These are phyloP conservation scores for Mus musculus DNA, from an alignment of 2,113 vertebrate genomes.

Conservation along the genomic window DNA sequence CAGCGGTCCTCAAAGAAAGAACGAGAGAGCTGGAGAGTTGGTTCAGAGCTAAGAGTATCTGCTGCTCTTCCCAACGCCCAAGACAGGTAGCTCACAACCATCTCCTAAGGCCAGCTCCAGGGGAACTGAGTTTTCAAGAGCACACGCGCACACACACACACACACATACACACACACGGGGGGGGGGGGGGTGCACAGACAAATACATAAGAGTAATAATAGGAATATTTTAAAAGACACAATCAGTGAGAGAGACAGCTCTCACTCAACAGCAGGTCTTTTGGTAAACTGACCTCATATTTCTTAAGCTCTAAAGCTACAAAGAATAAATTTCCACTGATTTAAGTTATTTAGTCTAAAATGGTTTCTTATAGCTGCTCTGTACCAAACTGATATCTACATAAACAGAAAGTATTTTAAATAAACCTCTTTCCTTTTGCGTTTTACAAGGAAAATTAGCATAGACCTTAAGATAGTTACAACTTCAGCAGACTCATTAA, in stretches of 20 bases:
- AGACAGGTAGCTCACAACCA: background rate
- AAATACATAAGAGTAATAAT: background rate
- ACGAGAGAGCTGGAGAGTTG: background rate
- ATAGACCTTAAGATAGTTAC: background rate
- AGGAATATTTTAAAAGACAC: background rate
- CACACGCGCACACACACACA: background rate
- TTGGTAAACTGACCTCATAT: background rate
- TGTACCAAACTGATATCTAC: background rate
- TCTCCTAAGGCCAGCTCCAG: background rate
- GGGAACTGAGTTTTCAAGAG: background rate
- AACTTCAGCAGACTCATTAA: slow-evolving; percentile 29
- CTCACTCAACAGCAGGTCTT: background rate
- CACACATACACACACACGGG: background rate
- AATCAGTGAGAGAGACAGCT: background rate
- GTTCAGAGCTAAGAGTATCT: background rate
- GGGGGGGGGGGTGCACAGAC: too few species aligned
- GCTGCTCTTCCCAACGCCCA: background rate
- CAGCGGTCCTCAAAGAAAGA: background rate
- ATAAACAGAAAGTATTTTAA: slow-evolving; percentile 38
- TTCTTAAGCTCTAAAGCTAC: background rate
- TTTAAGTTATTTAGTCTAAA: background rate
- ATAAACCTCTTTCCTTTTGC: slow-evolving; percentile 46
- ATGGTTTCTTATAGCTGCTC: background rate
- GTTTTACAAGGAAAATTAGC: background rate
- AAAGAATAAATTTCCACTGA: background rate